Conservation (phyloP, 1,140 invertebrate species). For the Euglossa dilemma region DNA sequence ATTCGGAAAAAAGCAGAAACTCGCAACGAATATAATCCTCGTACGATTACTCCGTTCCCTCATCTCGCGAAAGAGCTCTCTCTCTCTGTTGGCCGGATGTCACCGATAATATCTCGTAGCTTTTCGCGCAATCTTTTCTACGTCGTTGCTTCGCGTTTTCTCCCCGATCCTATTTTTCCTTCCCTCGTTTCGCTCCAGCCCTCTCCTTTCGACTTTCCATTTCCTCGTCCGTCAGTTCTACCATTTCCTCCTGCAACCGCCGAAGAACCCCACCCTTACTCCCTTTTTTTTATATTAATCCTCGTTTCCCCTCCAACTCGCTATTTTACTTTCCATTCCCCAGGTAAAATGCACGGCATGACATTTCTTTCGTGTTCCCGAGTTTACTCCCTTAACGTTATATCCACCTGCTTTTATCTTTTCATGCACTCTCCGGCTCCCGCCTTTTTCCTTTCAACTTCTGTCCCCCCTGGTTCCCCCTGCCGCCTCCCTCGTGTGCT, state of each 20-base stretch:
- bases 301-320: slow-evolving; percentile 24
- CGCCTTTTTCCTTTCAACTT: slow-evolving; percentile 8
- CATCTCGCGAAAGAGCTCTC: background rate
- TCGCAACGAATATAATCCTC: background rate
- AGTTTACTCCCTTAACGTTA: slow-evolving; percentile 34
- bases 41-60: background rate
- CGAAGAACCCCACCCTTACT: accelerated
- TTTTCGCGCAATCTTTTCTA: slow-evolving; percentile 13
- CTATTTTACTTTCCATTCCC: slow-evolving; percentile 29
- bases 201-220: slow-evolving; percentile 27
- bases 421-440: background rate
- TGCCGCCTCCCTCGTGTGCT: no score
- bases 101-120: slow-evolving; percentile 37
- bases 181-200: background rate
- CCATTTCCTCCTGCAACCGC: background rate
- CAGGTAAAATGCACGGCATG: slow-evolving; percentile 15
- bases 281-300: slow-evolving; percentile 14
- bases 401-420: slow-evolving; percentile 32
- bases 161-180: slow-evolving; percentile 25
- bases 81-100: background rate
- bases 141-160: slow-evolving; percentile 5
- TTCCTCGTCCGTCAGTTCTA: slow-evolving; percentile 29
- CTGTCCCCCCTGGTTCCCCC: background rate
- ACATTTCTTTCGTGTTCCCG: slow-evolving; percentile 28
- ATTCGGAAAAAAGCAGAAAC: background rate